phyloP scores from a whole-genome alignment of 1,140 invertebrate genomes.

The Brachionus plicatilis region DNA sequence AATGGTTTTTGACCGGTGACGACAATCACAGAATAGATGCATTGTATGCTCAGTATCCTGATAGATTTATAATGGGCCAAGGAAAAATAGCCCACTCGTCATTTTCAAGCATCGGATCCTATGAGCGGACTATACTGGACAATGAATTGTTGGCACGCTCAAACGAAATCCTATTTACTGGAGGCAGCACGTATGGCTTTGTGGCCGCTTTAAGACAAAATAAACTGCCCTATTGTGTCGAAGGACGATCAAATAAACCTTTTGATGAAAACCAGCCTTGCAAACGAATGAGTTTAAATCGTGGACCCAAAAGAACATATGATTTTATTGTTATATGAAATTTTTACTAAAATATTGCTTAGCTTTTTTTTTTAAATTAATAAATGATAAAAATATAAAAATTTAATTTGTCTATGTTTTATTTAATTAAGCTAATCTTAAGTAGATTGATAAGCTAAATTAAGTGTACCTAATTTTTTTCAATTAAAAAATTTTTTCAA shows the following conservation, averaged over 20 bases:
- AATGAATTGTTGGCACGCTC: neutral
- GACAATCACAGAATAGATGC: neutral
- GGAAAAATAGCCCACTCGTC: neutral
- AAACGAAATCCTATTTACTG: constrained; percentile 14
- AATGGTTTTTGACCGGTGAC: neutral
- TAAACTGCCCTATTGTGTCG: neutral
- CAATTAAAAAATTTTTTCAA: neutral
- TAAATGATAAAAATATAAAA: neutral
- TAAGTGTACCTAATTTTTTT: neutral
- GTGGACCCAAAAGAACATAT: neutral
- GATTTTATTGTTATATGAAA: neutral
- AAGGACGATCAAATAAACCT: neutral
- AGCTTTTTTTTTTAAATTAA: neutral
- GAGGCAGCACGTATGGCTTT: constrained; percentile 18
- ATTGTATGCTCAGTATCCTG: neutral
- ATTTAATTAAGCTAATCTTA: neutral
- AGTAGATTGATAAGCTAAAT: neutral
- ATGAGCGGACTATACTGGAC: neutral
- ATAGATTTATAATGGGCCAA: neutral
- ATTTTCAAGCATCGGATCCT: neutral
- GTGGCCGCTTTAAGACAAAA: neutral
- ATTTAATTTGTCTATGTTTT: neutral
- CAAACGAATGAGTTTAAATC: constrained; percentile 13
- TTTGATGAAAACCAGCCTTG: neutral
- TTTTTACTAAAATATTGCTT: neutral